Percentiles rank a stretch among this genome's conserved stretches.
Evolutionary conservation across 2,888 invertebrate genomes (phyloP).

Genomic region (Temnothorax rugatulus): DNA sequence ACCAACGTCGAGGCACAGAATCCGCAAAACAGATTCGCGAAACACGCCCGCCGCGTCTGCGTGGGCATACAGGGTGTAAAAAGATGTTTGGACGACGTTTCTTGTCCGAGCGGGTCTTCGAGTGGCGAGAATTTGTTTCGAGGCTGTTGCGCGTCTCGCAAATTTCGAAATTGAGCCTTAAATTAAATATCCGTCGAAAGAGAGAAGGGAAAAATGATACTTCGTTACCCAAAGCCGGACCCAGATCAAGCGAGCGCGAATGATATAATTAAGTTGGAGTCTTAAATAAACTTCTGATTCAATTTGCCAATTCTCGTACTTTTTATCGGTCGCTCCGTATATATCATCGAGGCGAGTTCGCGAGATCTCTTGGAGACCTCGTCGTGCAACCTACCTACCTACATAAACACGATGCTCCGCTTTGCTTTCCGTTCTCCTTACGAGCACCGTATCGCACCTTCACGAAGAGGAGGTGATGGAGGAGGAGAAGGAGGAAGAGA

Average conservation of each 20-base stretch:
- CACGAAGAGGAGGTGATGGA: conserved; percentile 51
- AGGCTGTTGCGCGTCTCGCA: neutral
- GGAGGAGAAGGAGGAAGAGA: conserved; percentile 56
- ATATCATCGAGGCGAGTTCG: conserved; percentile 53
- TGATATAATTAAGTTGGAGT: neutral
- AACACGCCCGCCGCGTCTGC: neutral
- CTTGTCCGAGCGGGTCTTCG: neutral
- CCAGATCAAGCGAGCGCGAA: neutral
- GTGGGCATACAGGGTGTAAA: neutral
- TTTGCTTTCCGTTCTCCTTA: conserved; percentile 80
- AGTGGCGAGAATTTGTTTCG: neutral
- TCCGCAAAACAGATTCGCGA: conserved; percentile 10
- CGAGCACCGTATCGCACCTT: conserved; percentile 75
- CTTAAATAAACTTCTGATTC: neutral
- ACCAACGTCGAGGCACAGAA: conserved; percentile 12
- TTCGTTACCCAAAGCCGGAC: neutral
- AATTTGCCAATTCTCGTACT: conserved; percentile 24
- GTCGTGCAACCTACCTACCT: conserved; percentile 78
- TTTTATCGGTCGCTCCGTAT: conserved; percentile 12
- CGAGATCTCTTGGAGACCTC: conserved; percentile 70
- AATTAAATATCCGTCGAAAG: neutral
- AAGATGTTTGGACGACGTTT: neutral
- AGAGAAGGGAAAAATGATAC: neutral
- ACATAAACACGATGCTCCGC: conserved; percentile 79
- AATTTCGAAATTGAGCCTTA: neutral